phyloP scores from a whole-genome alignment of 1,140 invertebrate species.

The Drosophila pruinosa region DNA sequence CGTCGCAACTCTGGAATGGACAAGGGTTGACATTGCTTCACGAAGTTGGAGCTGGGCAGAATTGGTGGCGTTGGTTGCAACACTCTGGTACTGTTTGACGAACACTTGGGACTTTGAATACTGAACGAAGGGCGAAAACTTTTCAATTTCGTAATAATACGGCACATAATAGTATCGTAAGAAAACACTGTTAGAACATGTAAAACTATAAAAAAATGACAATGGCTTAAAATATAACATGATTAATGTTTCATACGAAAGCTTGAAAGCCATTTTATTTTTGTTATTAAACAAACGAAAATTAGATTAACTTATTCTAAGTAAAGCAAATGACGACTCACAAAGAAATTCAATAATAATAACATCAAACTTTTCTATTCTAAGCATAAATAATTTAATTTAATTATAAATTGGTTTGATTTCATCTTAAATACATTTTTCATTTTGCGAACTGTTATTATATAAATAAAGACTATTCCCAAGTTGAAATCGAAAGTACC shows the following conservation, averaged over 20 bases:
- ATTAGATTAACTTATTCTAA: no score
- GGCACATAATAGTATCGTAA: slow-evolving; percentile 20
- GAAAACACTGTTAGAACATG: background rate
- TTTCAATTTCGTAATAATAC: slow-evolving; percentile 44
- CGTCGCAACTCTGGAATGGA: slow-evolving; percentile 27
- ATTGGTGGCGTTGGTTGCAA: slow-evolving; percentile 31
- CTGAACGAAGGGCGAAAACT: background rate
- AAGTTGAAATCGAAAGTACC: no score
- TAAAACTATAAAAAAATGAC: background rate
- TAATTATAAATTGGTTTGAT: no score
- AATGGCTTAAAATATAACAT: background rate
- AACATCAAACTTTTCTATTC: no score
- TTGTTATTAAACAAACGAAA: no score
- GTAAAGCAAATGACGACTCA: no score
- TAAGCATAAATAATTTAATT: no score
- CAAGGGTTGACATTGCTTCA: slow-evolving; percentile 4
- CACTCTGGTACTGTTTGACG: background rate
- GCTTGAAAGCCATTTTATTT: no score
- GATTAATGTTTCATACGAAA: background rate
- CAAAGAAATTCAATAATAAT: no score
- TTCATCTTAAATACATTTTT: no score
- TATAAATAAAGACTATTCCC: no score
- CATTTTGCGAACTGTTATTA: no score
- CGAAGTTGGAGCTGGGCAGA: slow-evolving; percentile 8
- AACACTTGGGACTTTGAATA: background rate